Conservation (phyloP, 2,888 invertebrate genomes). For the Vandiemenella viatica region DNA sequence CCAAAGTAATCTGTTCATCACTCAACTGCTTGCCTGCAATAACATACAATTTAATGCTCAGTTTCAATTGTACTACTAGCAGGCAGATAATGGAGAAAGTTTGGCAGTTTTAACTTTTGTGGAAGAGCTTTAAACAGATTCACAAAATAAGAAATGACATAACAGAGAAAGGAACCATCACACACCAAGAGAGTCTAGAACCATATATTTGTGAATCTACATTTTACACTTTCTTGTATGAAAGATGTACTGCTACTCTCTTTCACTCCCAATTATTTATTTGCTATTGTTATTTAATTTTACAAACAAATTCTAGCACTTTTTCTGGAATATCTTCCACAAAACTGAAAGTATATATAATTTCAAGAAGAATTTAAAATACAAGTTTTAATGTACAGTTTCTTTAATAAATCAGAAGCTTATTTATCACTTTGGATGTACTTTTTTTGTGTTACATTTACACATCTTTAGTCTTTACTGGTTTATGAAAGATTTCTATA, state of each 20-base stretch:
- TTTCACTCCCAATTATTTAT: neutral
- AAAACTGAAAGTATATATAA: too few relatives aligned
- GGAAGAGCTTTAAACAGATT: neutral
- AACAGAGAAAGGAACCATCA: neutral
- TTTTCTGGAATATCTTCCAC: too few relatives aligned
- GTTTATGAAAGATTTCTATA: too few relatives aligned
- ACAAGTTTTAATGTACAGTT: too few relatives aligned
- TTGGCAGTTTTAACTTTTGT: neutral
- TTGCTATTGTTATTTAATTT: too few relatives aligned
- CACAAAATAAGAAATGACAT: neutral
- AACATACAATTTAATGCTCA: neutral
- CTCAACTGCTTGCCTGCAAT: slow-evolving; percentile 22
- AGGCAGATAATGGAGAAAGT: neutral
- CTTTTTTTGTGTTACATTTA: too few relatives aligned
- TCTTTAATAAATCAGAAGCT: too few relatives aligned
- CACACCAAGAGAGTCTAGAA: neutral
- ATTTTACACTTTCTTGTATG: neutral
- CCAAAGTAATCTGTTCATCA: slow-evolving; percentile 38
- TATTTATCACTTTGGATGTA: too few relatives aligned
- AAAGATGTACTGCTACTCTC: neutral
- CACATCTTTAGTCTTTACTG: too few relatives aligned
- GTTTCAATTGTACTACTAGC: too few relatives aligned
- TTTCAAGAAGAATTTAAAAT: too few relatives aligned
- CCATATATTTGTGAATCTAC: neutral
- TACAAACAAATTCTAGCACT: too few relatives aligned